phyloP scores from a whole-genome alignment of 23 tunicate genomes.

The Diplosoma virens region DNA sequence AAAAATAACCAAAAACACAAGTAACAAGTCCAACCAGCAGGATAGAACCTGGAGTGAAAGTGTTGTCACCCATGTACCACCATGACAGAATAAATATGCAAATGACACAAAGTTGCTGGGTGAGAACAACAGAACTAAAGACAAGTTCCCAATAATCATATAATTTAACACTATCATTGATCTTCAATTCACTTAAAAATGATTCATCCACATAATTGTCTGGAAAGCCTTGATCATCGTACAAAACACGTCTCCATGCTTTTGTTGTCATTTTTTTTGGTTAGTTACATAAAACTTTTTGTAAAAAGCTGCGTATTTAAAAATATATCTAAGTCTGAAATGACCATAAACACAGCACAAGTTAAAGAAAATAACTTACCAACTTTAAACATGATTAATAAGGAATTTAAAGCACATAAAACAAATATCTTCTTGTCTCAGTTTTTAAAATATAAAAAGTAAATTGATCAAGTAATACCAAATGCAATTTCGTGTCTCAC shows the following conservation, averaged over 20 bases:
- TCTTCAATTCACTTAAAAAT: constrained; percentile 53
- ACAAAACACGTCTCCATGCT: constrained; percentile 68
- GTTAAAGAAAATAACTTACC: too few species aligned
- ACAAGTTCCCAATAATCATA: constrained; percentile 60
- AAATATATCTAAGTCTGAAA: too few species aligned
- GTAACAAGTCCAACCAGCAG: not conserved
- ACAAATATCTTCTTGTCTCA: too few species aligned
- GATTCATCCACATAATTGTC: constrained; percentile 75
- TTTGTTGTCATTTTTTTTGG: too few species aligned
- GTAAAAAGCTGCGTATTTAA: too few species aligned
- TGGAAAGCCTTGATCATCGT: constrained; percentile 67
- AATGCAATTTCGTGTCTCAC: too few species aligned
- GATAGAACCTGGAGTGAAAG: constrained; percentile 21
- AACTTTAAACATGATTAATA: too few species aligned
- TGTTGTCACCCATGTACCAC: constrained; percentile 64
- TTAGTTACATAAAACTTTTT: too few species aligned
- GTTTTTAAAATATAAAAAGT: too few species aligned
- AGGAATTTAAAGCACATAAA: too few species aligned
- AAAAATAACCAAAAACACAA: constrained; percentile 30
- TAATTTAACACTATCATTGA: constrained; percentile 27
- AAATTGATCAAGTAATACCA: too few species aligned
- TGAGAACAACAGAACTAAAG: constrained; percentile 37
- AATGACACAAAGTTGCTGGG: constrained; percentile 73
- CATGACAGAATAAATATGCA: constrained; percentile 49
- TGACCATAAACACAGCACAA: too few species aligned